Percentiles rank a stretch among this genome's conserved stretches.
phyloP scores from a whole-genome alignment of 2,113 vertebrate species.

The Penelope pileata region DNA sequence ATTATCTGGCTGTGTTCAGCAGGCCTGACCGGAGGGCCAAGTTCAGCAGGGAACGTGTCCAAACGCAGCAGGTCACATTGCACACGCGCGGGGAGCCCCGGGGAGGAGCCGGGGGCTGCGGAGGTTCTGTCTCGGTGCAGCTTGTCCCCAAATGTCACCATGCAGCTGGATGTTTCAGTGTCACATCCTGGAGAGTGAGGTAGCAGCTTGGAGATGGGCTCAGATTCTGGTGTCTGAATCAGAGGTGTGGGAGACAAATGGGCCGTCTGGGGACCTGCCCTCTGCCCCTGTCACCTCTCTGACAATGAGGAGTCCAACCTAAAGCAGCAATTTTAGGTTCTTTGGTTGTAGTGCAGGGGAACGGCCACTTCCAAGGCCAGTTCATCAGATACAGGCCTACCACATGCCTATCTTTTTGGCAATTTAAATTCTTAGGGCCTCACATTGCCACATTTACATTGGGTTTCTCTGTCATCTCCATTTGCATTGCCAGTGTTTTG shows the following conservation, averaged over 20 bases:
- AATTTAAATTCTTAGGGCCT: not conserved
- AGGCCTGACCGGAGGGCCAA: not conserved
- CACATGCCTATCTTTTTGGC: accelerated
- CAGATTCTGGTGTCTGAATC: not conserved
- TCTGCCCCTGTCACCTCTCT: not conserved
- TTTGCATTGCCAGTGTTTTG: not conserved
- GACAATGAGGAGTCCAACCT: not conserved
- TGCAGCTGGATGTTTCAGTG: not conserved
- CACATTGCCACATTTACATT: accelerated
- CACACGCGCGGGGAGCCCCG: not conserved
- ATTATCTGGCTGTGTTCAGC: not conserved
- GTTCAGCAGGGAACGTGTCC: not conserved
- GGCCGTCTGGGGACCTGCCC: not conserved
- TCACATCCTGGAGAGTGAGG: not conserved
- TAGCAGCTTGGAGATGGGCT: not conserved
- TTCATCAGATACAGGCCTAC: not conserved
- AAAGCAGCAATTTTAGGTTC: not conserved
- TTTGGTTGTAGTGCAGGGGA: not conserved
- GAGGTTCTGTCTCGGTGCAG: accelerated
- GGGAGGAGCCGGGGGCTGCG: not conserved
- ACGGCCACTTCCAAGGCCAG: not conserved
- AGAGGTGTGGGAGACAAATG: not conserved
- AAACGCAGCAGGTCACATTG: accelerated
- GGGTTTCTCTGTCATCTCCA: not conserved
- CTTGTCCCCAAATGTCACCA: not conserved